A percentile compares a stretch with the other conserved stretches of the same genome.
Conservation (phyloP, 2,888 invertebrate species). For the Frankliniella fusca region DNA sequence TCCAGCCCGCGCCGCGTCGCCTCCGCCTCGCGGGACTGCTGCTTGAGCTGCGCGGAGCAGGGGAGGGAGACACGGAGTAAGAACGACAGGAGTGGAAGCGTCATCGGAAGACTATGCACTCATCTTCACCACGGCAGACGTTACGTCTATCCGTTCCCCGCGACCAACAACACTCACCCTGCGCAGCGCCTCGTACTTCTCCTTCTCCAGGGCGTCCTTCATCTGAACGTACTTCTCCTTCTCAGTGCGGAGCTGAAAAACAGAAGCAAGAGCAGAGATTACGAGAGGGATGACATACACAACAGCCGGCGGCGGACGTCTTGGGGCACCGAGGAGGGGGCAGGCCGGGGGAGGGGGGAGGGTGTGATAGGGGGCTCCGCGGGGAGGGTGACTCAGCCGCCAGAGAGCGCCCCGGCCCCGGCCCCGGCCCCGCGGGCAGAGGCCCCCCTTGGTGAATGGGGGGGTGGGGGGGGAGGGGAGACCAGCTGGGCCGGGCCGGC, state of each 20-base stretch:
- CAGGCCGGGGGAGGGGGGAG: neutral
- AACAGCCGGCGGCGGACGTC: too few species aligned
- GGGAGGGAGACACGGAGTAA: neutral
- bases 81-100: neutral
- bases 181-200: constrained; percentile 50
- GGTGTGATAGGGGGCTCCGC: neutral
- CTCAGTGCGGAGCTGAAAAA: constrained; percentile 50
- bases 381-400: neutral
- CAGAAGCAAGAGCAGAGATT: constrained; percentile 31
- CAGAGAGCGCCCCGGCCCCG: too few species aligned
- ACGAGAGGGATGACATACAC: neutral
- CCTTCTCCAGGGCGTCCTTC: constrained; percentile 50
- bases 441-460: constrained; percentile 12
- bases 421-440: neutral
- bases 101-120: constrained; percentile 9
- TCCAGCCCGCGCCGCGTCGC: constrained; percentile 54
- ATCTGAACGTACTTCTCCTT: constrained; percentile 50
- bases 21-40: constrained; percentile 57
- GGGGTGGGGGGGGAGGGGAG: constrained; percentile 25
- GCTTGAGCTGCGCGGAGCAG: constrained; percentile 48
- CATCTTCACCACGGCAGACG: too few species aligned
- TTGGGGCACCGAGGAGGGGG: neutral
- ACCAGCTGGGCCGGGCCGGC: constrained; percentile 25
- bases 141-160: too few species aligned
- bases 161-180: too few species aligned